These are phyloP conservation scores for Laspeyria flexula DNA, from an alignment of 2,888 invertebrate species.

Conservation along the genomic window DNA sequence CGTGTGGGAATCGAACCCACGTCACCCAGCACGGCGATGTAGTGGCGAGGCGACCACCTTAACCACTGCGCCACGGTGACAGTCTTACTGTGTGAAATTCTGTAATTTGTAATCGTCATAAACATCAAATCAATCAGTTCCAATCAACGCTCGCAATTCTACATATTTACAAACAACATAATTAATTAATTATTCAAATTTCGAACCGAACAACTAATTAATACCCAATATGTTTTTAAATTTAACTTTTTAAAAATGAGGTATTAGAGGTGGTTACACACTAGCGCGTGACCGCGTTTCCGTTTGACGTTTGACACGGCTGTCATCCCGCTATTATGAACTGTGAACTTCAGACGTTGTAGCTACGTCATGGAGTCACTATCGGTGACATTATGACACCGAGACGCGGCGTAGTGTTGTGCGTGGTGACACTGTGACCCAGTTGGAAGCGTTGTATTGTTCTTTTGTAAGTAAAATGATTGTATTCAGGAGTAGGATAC, in stretches of 20 bases:
- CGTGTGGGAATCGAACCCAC: too few species aligned
- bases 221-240: slow-evolving; percentile 11
- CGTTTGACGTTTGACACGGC: slow-evolving; percentile 42
- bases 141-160: slow-evolving; percentile 30
- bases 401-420: slow-evolving; percentile 58
- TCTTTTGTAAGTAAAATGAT: slow-evolving; percentile 56
- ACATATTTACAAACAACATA: slow-evolving; percentile 31
- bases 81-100: too few species aligned
- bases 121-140: slow-evolving; percentile 33
- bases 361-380: slow-evolving; percentile 35
- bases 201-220: slow-evolving; percentile 30
- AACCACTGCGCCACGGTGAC: too few species aligned
- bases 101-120: slow-evolving; percentile 23
- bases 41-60: too few species aligned
- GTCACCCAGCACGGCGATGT: too few species aligned
- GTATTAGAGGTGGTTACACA: slow-evolving; percentile 1
- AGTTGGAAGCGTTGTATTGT: slow-evolving; percentile 67
- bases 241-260: slow-evolving; percentile 1
- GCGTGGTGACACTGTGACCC: slow-evolving; percentile 68
- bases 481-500: slow-evolving; percentile 37
- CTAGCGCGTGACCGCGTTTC: slow-evolving; percentile 48
- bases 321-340: slow-evolving; percentile 57
- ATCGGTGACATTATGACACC: slow-evolving; percentile 67
- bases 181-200: slow-evolving; percentile 33
- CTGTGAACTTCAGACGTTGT: slow-evolving; percentile 53